Conservation (phyloP, 2,888 invertebrate species). For the Penaeus monodon region DNA sequence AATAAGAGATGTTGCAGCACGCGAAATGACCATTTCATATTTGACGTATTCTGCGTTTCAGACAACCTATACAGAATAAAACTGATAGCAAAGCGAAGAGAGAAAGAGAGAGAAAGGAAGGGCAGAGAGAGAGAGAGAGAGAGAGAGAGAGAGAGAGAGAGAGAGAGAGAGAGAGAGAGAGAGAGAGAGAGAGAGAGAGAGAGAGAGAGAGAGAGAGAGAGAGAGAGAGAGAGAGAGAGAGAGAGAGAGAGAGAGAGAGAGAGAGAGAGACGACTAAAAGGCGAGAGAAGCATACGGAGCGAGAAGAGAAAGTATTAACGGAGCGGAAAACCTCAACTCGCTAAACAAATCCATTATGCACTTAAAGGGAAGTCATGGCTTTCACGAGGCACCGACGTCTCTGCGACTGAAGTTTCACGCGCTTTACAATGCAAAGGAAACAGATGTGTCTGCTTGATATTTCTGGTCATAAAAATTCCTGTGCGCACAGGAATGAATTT, state of each 20-base stretch:
- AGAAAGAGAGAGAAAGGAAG: neutral
- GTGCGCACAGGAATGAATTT: too few species aligned
- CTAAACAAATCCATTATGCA: neutral
- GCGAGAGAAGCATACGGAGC: conserved; percentile 2
- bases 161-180: neutral
- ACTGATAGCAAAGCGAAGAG: too few species aligned
- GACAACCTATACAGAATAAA: too few species aligned
- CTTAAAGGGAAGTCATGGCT: neutral
- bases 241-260: neutral
- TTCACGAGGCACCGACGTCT: neutral
- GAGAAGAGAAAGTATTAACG: neutral
- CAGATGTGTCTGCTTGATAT: too few species aligned
- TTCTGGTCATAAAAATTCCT: too few species aligned
- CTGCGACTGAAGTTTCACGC: too few species aligned
- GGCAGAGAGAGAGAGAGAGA: neutral
- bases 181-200: neutral
- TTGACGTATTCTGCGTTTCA: too few species aligned
- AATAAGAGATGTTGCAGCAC: too few species aligned
- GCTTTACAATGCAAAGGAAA: too few species aligned
- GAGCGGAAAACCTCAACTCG: neutral
- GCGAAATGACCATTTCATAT: too few species aligned
- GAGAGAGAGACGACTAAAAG: neutral
- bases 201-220: neutral
- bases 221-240: neutral
- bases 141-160: neutral